Conservation (phyloP, 2,888 invertebrate species). For the Boloria euphrosyne region DNA sequence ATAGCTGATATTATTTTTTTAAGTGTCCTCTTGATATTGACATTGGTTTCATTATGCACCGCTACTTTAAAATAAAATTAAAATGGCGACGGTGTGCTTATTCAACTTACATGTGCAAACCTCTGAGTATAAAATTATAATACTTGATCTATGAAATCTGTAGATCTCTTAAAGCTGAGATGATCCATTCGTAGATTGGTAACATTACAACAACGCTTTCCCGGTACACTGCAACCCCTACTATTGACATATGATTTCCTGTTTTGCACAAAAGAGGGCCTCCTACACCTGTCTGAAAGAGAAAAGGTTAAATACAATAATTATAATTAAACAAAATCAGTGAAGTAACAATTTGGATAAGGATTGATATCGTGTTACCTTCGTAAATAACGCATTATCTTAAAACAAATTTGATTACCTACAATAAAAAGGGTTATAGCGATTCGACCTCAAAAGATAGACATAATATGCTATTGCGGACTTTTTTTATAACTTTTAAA, state of each 20-base stretch:
- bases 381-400: no score
- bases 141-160: conserved; percentile 22
- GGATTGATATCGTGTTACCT: no score
- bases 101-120: not conserved
- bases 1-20: no score
- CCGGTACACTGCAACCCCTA: conserved; percentile 64
- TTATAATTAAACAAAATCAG: not conserved
- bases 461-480: no score
- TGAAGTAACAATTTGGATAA: no score
- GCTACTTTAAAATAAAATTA: no score
- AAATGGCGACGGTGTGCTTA: not conserved
- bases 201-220: conserved; percentile 58
- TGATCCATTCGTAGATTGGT: conserved; percentile 59
- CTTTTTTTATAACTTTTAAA: no score
- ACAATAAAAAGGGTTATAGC: no score
- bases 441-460: no score
- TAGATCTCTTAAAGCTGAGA: conserved; percentile 28
- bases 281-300: conserved; percentile 64
- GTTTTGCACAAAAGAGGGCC: conserved; percentile 63
- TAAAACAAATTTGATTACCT: no score
- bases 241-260: conserved; percentile 50
- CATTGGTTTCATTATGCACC: no score
- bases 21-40: no score
- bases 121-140: not conserved
- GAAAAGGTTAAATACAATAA: conserved; percentile 29